Conservation (phyloP, 2,113 vertebrate genomes). For the Benitochromis conjunctus region DNA sequence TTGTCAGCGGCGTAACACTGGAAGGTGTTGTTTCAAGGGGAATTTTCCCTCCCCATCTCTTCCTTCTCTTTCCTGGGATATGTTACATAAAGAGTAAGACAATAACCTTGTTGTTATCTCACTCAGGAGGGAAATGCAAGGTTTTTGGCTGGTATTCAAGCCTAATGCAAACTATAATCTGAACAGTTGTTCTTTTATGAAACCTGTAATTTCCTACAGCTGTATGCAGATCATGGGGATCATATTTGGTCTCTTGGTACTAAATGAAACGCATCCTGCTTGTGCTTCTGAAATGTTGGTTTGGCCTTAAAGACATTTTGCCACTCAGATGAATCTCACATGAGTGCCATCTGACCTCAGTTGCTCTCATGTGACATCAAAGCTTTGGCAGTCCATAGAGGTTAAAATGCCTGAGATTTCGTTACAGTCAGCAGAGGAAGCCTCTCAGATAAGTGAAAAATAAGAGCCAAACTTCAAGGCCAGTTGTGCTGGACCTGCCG, state of each 20-base stretch:
- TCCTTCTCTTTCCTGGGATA: conserved; percentile 3
- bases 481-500: background rate
- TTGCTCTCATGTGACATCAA: conserved; percentile 33
- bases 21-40: conserved; percentile 8
- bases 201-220: background rate
- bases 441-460: background rate
- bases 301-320: background rate
- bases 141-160: conserved; percentile 19
- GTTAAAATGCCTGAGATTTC: background rate
- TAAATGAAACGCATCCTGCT: conserved; percentile 9
- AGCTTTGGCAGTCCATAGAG: background rate
- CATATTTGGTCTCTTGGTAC: background rate
- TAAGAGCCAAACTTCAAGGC: background rate
- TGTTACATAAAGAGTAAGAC: conserved; percentile 33
- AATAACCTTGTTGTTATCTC: conserved; percentile 48
- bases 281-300: background rate
- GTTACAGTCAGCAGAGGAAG: background rate
- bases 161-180: conserved; percentile 11
- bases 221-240: background rate
- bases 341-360: conserved; percentile 15
- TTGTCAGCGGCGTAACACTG: conserved; percentile 1
- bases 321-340: conserved; percentile 22
- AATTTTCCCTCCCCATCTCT: background rate
- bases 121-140: conserved; percentile 26
- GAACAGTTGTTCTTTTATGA: conserved; percentile 45